Base-by-base conservation (phyloP, 2,888 invertebrate genomes). In the Pristionchus fissidentatus region DNA sequence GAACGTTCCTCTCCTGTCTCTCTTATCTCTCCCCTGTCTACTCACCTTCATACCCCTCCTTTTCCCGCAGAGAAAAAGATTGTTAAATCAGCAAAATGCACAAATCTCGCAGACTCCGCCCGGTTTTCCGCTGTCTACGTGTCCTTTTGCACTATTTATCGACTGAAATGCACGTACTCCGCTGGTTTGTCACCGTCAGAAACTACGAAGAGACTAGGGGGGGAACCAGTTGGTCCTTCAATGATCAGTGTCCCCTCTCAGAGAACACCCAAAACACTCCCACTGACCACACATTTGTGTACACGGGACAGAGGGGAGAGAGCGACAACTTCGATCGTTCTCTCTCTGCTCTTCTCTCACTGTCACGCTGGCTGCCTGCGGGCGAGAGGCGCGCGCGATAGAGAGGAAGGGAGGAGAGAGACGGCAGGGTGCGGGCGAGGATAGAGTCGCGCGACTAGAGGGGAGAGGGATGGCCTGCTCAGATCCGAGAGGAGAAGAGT, bases 281-380 rank as follows among this genome's bases (percentile, higher is more conserved):
- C n/a, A n/a, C n/a, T n/a, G n/a, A n/a, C n/a, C n/a, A n/a, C n/a
- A n/a, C n/a, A n/a, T n/a, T n/a, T n/a, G n/a, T n/a, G n/a, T n/a
- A n/a, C n/a, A n/a, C n/a, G 3, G 75, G 75, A 7, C n/a, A 32
- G 32, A 10, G 73, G 26, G 73, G 7, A n/a, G 22, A 73, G 52
- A 49, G 22, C 46, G 49, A 70, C 70, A 70, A 70, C 70, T 70
- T 70, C 70, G 70, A 70, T 70, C 70, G 35, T 66, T 66, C 70
- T 32, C 70, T 70, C 70, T 15, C 60, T 26, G 38, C 70, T 70
- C n/a, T 29, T 66, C 66, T 66, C 29, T 66, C 66, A 22, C 43
- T 70, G 38, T 41, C 70, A 41, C 70, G 70, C 70, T 70, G 70
- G 70, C 41, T 46, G 46, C 43, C n/a, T 46, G 49, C 26, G 49